Evolutionary conservation across 2,113 vertebrate genomes (phyloP).

Genomic region (Sinocyclocheilus anshuiensis): DNA sequence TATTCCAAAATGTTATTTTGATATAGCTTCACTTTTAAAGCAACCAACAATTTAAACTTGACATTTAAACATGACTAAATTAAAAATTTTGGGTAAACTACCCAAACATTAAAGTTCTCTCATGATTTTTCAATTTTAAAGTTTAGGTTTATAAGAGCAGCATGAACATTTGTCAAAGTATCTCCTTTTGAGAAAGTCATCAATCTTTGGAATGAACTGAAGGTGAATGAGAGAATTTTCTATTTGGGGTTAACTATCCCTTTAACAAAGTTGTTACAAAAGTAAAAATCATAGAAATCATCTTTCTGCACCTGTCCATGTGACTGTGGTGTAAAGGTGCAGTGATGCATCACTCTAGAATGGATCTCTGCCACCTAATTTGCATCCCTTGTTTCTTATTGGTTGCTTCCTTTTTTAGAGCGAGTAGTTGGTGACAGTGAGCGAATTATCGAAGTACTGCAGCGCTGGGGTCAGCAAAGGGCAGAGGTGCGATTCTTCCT

Average conservation of each 20-base stretch:
- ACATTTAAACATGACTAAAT: too few species aligned
- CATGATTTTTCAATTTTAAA: not conserved
- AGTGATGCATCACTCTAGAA: constrained; percentile 17
- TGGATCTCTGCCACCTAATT: constrained; percentile 2
- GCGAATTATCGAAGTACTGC: constrained; percentile 85
- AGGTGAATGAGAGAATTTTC: too few species aligned
- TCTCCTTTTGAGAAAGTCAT: not conserved
- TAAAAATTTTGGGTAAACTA: too few species aligned
- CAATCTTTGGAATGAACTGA: too few species aligned
- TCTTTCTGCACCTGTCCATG: constrained; percentile 12
- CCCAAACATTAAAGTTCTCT: not conserved
- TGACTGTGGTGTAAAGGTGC: not conserved
- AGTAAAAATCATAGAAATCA: too few species aligned
- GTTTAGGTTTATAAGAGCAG: not conserved
- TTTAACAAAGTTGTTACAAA: too few species aligned
- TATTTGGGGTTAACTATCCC: too few species aligned
- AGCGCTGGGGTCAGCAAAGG: constrained; percentile 83
- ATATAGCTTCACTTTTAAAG: not conserved
- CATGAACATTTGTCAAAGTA: not conserved
- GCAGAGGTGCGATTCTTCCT: constrained; percentile 87
- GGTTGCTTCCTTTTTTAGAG: constrained; percentile 70
- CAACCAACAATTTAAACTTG: not conserved
- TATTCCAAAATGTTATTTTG: not conserved
- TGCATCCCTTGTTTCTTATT: constrained; percentile 16
- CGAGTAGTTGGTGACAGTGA: constrained; percentile 82